phyloP scores from a whole-genome alignment of 2,888 invertebrate genomes.

The Danaus chrysippus region DNA sequence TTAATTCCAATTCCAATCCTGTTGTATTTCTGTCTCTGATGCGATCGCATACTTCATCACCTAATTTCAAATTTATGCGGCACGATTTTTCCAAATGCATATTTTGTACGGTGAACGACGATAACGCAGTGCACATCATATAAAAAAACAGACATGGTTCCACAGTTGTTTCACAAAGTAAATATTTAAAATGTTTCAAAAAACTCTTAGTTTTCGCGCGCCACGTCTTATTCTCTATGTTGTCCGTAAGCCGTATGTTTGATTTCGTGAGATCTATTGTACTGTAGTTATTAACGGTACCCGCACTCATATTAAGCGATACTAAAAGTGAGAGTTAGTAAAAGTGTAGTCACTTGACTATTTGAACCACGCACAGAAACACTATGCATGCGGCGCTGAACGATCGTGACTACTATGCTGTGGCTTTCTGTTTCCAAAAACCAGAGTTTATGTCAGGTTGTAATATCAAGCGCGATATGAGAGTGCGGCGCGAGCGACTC shows the following conservation, averaged over 20 bases:
- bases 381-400: slow-evolving; percentile 43
- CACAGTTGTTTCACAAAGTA: slow-evolving; percentile 75
- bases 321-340: slow-evolving; percentile 61
- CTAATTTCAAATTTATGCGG: slow-evolving; percentile 72
- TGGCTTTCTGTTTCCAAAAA: slow-evolving; percentile 68
- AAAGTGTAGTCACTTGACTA: slow-evolving; percentile 47
- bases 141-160: slow-evolving; percentile 83
- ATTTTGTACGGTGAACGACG: slow-evolving; percentile 79
- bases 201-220: slow-evolving; percentile 55
- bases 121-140: slow-evolving; percentile 81
- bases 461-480: slow-evolving; percentile 64
- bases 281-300: slow-evolving; percentile 50
- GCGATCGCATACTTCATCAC: slow-evolving; percentile 75
- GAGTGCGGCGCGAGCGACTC: slow-evolving; percentile 57
- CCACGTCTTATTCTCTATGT: slow-evolving; percentile 46
- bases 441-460: slow-evolving; percentile 66
- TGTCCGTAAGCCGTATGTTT: slow-evolving; percentile 56
- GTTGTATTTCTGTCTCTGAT: slow-evolving; percentile 64
- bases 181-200: slow-evolving; percentile 58
- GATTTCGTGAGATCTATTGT: slow-evolving; percentile 60
- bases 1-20: slow-evolving; percentile 60
- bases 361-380: slow-evolving; percentile 52
- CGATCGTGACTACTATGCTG: slow-evolving; percentile 59
- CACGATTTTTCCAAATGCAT: slow-evolving; percentile 81
- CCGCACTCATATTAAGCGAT: slow-evolving; percentile 51